Evolutionary conservation across 1,140 invertebrate species (phyloP), one percentile per base, ranked within the genome.

Genomic region (Heliconius melpomene): DNA sequence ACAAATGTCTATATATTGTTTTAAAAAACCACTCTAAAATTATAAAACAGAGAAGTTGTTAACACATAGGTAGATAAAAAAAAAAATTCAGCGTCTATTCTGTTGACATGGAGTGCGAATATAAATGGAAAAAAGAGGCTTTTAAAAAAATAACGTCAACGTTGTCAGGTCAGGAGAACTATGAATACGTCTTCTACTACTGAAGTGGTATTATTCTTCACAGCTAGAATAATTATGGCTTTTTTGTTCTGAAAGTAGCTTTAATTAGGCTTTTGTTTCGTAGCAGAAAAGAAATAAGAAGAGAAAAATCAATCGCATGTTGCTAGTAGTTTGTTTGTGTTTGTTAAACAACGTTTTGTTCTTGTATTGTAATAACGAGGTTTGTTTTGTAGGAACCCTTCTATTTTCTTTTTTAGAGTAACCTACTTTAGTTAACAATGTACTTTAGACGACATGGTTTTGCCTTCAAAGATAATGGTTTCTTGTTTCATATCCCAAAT

Each of bases 201-300:
- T 75, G 32, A 75, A 60, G 74, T 7, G 54, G 54, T 76, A 36
- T 76, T 18, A 75, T 75, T 76, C 66, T 66, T 66, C 7, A 66
- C 38, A 66, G 36, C 36, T 23, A 3, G 32, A 76, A 76, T 66
- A 46, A 57, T 76, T 76, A 66, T 76, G n/a, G 20, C 36, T 66
- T 66, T 75, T 66, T 66, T 70, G 57, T 76, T 74, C 74, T 40
- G 13, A n/a, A 57, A 76, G 74, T 18, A 52, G 50, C 36, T 38
- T 76, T 76, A 46, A 76, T 76, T 76, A 76, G 74, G 32, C 74
- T 66, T 76, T 76, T 76, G 74, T 76, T 72, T 40, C 3, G 13
- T 16, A 66, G 7, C 8, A 66, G 60, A 66, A 66, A 29, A 66
- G 60, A 66, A 66, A 66, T 26, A 66, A 29, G 60, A 66, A 66